Conservation (phyloP, 2,797 vertebrate genomes). For the Monodelphis domestica region DNA sequence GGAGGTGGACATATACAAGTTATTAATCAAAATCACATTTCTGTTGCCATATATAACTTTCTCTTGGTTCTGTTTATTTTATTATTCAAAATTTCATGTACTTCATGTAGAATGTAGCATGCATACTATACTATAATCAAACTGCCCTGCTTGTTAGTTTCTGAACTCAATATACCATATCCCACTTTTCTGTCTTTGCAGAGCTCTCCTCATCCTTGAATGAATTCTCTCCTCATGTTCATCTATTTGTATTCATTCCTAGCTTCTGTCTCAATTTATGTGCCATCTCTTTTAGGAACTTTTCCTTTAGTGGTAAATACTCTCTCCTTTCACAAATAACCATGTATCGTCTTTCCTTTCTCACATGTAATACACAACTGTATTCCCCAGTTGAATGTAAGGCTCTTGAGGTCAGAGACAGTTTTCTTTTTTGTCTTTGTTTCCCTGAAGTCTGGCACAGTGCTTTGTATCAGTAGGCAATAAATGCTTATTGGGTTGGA, state of each 20-base stretch:
- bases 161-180: background rate
- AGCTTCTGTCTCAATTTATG: background rate
- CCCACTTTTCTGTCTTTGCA: background rate
- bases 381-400: background rate
- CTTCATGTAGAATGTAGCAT: background rate
- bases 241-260: background rate
- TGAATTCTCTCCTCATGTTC: background rate
- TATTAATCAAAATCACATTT: too few species aligned
- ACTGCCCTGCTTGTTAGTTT: background rate
- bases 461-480: background rate
- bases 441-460: background rate
- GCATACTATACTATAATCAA: background rate
- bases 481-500: background rate
- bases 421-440: background rate
- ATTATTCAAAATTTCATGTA: too few species aligned
- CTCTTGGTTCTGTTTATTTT: too few species aligned
- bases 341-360: background rate
- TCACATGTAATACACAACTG: background rate
- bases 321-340: background rate
- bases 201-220: background rate
- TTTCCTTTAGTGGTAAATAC: background rate
- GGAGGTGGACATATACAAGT: too few species aligned
- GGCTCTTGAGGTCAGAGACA: background rate
- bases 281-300: background rate
- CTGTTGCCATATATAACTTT: too few species aligned